Conservation (phyloP, 2,113 vertebrate species). For the Rhagologus leucostigma region DNA sequence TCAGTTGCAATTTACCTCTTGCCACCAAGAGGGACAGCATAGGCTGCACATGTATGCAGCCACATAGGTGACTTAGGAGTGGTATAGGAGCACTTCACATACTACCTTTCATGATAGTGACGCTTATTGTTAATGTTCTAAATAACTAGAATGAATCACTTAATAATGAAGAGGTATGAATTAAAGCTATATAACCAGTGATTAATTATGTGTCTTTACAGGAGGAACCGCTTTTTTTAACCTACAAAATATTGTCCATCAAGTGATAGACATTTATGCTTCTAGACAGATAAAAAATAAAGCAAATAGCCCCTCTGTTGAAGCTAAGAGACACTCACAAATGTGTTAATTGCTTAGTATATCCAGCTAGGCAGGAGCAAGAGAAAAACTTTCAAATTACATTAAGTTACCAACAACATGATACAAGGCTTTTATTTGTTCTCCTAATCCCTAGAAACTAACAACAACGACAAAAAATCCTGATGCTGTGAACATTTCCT, state of each 20-base stretch:
- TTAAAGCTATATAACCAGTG: background rate
- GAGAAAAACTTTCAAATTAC: background rate
- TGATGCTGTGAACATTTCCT: background rate
- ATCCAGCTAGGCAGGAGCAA: background rate
- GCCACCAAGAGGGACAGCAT: background rate
- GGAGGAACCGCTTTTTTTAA: background rate
- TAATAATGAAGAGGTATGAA: background rate
- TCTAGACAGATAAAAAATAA: background rate
- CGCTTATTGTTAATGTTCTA: background rate
- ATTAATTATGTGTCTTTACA: background rate
- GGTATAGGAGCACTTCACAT: fast-evolving
- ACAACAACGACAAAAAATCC: background rate
- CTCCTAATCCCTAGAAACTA: background rate
- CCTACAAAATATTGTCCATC: background rate
- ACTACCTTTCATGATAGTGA: background rate
- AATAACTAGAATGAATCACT: background rate
- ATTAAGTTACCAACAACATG: background rate
- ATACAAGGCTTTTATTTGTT: background rate
- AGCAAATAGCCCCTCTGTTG: background rate
- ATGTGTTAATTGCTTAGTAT: background rate
- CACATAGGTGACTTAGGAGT: background rate
- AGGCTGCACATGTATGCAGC: background rate
- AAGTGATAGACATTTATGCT: background rate
- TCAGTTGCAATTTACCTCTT: background rate
- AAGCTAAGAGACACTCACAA: background rate